These are phyloP conservation scores for Danio albolineatus DNA, from an alignment of 2,797 vertebrate species.

Conservation along the genomic window DNA sequence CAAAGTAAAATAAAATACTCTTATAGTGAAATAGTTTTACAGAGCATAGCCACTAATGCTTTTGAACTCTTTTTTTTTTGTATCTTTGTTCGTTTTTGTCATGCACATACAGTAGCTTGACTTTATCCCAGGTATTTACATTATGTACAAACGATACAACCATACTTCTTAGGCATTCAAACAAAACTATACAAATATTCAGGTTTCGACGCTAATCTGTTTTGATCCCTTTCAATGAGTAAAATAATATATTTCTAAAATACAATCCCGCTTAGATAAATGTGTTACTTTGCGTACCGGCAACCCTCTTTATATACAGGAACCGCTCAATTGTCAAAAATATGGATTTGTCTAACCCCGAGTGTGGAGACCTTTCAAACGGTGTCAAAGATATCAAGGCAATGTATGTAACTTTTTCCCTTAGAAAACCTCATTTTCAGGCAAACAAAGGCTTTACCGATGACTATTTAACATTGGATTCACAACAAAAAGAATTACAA, in stretches of 20 bases:
- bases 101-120: constrained; percentile 95
- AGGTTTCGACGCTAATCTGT: constrained; percentile 97
- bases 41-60: constrained; percentile 99
- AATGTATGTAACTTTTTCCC: constrained; percentile 94
- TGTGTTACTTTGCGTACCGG: constrained; percentile 86
- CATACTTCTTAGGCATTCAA: constrained; percentile 97
- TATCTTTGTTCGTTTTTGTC: constrained; percentile 96
- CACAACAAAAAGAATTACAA: constrained; percentile 59
- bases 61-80: constrained; percentile 88
- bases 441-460: constrained; percentile 77
- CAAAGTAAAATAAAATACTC: constrained; percentile 99
- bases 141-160: constrained; percentile 99
- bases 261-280: constrained; percentile 99
- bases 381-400: constrained; percentile 96
- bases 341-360: constrained; percentile 96
- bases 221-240: constrained; percentile 97
- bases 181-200: constrained; percentile 99
- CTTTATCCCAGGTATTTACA: constrained; percentile 97
- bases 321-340: constrained; percentile 97
- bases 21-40: constrained; percentile 99
- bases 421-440: constrained; percentile 81
- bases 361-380: constrained; percentile 89
- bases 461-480: constrained; percentile 68
- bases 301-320: constrained; percentile 98
- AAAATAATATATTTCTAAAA: constrained; percentile 98